These are phyloP conservation scores for Danaus chrysippus DNA, from an alignment of 2,888 invertebrate species.

Conservation along the genomic window DNA sequence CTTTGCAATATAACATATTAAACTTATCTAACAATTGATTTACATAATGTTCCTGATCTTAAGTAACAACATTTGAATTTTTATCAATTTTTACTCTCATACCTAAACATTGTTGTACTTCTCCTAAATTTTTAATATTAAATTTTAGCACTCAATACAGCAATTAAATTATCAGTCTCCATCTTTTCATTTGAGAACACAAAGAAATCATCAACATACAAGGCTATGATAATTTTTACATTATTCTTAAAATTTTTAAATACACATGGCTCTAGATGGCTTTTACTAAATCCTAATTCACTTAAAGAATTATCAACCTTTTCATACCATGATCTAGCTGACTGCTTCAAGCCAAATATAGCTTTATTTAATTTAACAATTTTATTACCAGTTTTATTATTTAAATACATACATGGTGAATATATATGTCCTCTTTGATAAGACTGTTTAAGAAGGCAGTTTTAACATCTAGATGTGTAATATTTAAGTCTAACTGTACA, in stretches of 20 bases:
- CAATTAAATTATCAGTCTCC: slow-evolving; percentile 21
- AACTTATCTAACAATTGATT: neutral
- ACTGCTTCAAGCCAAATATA: slow-evolving; percentile 16
- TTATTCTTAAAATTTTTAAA: slow-evolving; percentile 1
- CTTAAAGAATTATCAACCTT: slow-evolving; percentile 11
- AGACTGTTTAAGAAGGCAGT: slow-evolving; percentile 16
- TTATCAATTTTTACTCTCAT: slow-evolving; percentile 20
- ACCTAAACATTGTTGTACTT: too few relatives aligned
- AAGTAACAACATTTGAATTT: too few relatives aligned
- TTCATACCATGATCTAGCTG: slow-evolving; percentile 17
- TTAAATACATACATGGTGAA: slow-evolving; percentile 3
- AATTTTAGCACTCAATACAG: slow-evolving; percentile 20
- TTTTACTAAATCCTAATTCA: slow-evolving; percentile 4
- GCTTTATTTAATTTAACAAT: slow-evolving; percentile 17
- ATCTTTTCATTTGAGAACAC: slow-evolving; percentile 14
- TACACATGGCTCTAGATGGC: slow-evolving; percentile 4
- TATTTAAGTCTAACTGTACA: slow-evolving; percentile 12
- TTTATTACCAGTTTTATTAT: slow-evolving; percentile 7
- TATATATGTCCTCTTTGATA: slow-evolving; percentile 11
- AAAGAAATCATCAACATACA: slow-evolving; percentile 22
- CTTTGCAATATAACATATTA: too few relatives aligned
- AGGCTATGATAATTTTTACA: neutral
- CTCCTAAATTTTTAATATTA: slow-evolving; percentile 19
- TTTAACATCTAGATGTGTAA: slow-evolving; percentile 16
- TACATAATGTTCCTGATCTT: neutral